phyloP scores from a whole-genome alignment of 2,888 invertebrate species.

The Lasioglossum malachurum region DNA sequence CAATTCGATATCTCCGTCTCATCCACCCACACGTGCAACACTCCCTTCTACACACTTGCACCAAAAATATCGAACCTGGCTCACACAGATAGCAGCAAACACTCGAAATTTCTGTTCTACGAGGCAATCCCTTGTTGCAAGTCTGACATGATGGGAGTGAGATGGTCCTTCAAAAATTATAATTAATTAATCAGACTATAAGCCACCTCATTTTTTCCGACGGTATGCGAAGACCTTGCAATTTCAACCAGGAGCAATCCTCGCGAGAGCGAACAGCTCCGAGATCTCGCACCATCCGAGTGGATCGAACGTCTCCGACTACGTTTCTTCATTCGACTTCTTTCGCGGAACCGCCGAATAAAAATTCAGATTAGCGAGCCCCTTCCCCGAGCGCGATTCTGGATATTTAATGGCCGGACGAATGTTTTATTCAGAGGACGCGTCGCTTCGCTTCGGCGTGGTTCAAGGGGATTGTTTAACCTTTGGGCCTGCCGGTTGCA shows the following conservation, averaged over 20 bases:
- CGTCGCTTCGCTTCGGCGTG: background rate
- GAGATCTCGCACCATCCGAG: slow-evolving; percentile 71
- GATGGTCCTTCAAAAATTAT: too few species aligned
- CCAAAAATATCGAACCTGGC: background rate
- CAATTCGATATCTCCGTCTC: slow-evolving; percentile 45
- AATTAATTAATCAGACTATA: too few species aligned
- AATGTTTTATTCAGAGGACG: slow-evolving; percentile 55
- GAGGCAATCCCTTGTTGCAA: too few species aligned
- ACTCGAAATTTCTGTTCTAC: too few species aligned
- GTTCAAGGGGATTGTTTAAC: slow-evolving; percentile 29
- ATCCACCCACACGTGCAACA: slow-evolving; percentile 47
- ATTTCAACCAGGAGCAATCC: background rate
- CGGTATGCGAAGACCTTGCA: too few species aligned
- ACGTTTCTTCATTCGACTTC: slow-evolving; percentile 22
- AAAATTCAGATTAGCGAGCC: slow-evolving; percentile 56
- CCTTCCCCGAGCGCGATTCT: slow-evolving; percentile 28
- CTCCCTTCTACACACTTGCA: slow-evolving; percentile 15
- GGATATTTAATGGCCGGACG: slow-evolving; percentile 40
- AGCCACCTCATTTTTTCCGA: too few species aligned
- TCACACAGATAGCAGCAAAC: too few species aligned
- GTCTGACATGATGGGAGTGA: too few species aligned
- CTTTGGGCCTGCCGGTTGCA: background rate
- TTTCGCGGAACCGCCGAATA: slow-evolving; percentile 30
- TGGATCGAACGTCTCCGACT: slow-evolving; percentile 42
- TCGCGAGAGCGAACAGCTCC: slow-evolving; percentile 77